phyloP scores from a whole-genome alignment of 2,888 invertebrate species.

The Meiosimyza platycephala region DNA sequence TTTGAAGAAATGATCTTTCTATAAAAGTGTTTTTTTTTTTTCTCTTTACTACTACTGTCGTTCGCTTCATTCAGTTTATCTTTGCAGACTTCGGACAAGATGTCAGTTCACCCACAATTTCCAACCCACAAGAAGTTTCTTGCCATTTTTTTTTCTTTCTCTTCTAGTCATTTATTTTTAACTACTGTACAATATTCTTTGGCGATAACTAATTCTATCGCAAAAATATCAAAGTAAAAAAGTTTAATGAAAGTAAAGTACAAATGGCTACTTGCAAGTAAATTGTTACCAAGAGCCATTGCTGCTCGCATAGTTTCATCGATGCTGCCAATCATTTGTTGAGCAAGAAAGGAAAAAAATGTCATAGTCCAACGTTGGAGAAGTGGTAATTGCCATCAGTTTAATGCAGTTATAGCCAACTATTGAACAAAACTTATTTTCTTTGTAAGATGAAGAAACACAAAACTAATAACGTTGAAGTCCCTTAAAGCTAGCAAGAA shows the following conservation, averaged over 20 bases:
- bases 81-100: neutral
- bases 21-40: neutral
- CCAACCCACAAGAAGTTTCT: neutral
- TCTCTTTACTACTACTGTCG: neutral
- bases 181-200: slow-evolving; percentile 5
- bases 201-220: slow-evolving; percentile 31
- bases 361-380: neutral
- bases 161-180: neutral
- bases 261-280: neutral
- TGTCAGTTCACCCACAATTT: neutral
- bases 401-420: slow-evolving; percentile 35
- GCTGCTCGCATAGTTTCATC: neutral
- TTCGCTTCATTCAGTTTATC: slow-evolving; percentile 1
- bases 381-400: slow-evolving; percentile 30
- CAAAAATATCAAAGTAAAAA: slow-evolving; percentile 7
- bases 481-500: slow-evolving; percentile 4
- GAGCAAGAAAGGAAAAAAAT: neutral
- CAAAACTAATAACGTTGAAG: slow-evolving; percentile 24
- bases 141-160: neutral
- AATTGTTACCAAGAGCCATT: too few relatives aligned
- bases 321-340: slow-evolving; percentile 20
- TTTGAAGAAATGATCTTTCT: slow-evolving; percentile 10
- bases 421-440: slow-evolving; percentile 17
- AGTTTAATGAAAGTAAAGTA: neutral
- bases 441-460: slow-evolving; percentile 12